Percentiles rank a stretch among this genome's conserved stretches.
These are phyloP conservation scores for Polypedilum vanderplanki DNA, from an alignment of 1,140 invertebrate genomes.

Conservation along the genomic window DNA sequence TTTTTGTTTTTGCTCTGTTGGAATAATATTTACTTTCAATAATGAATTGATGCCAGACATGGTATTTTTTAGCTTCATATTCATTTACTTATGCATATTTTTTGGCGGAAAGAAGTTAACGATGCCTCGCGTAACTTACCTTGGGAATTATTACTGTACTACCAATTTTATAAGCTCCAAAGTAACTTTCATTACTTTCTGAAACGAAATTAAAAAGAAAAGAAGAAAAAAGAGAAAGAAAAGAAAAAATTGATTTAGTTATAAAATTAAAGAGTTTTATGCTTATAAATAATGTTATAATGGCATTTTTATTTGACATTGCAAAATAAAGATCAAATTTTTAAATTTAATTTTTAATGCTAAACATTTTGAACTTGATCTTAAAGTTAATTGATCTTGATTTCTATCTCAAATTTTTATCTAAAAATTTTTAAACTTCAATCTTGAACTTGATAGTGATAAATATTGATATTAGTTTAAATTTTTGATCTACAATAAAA, in stretches of 20 bases:
- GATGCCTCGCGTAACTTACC: conserved; percentile 26
- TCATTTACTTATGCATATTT: neutral
- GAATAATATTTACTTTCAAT: conserved; percentile 22
- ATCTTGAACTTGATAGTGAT: neutral
- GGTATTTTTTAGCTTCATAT: conserved; percentile 28
- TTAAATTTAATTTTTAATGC: neutral
- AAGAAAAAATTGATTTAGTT: neutral
- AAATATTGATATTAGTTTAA: too few relatives aligned
- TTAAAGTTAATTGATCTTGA: neutral
- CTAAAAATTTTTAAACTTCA: neutral
- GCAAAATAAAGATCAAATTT: neutral
- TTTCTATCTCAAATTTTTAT: too few relatives aligned
- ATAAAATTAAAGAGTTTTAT: neutral
- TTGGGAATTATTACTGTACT: conserved; percentile 30
- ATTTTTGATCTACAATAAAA: too few relatives aligned
- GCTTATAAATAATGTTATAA: too few relatives aligned
- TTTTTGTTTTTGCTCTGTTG: neutral
- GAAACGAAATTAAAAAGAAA: conserved; percentile 3
- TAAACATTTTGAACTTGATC: neutral
- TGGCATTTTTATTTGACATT: too few relatives aligned
- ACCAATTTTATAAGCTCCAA: conserved; percentile 30
- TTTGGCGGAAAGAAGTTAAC: neutral
- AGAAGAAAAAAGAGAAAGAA: neutral
- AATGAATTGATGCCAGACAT: conserved; percentile 27
- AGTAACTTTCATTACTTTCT: conserved; percentile 31